A percentile compares a stretch with the other conserved stretches of the same genome.
Evolutionary conservation across 2,888 invertebrate species (phyloP).

Genomic region (Monochamus alternatus): DNA sequence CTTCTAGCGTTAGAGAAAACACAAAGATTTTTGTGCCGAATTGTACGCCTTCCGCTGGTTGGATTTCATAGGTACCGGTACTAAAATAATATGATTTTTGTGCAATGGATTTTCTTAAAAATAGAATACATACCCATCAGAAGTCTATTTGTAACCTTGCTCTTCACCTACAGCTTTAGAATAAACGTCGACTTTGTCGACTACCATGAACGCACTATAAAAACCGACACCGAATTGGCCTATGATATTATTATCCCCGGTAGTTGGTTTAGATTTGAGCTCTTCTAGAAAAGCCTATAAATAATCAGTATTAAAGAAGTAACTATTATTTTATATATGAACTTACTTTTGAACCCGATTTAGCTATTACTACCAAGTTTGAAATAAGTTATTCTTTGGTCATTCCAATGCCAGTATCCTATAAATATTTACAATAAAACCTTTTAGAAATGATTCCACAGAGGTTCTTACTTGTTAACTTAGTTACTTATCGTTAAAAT

Average conservation of each 20-base stretch:
- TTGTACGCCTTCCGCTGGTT: slow-evolving; percentile 87
- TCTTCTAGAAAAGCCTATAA: slow-evolving; percentile 87
- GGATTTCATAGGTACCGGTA: slow-evolving; percentile 90
- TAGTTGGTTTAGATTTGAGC: slow-evolving; percentile 78
- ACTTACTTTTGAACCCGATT: slow-evolving; percentile 91
- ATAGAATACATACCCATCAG: slow-evolving; percentile 83
- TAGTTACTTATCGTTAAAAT: slow-evolving; percentile 90
- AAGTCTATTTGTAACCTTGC: slow-evolving; percentile 88
- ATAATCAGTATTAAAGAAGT: slow-evolving; percentile 16
- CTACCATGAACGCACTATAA: slow-evolving; percentile 98
- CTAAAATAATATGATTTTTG: slow-evolving; percentile 68
- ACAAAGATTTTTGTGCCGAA: slow-evolving; percentile 91
- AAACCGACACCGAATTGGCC: slow-evolving; percentile 99
- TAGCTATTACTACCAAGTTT: slow-evolving; percentile 95
- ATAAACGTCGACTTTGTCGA: slow-evolving; percentile 93
- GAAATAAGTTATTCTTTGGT: slow-evolving; percentile 91
- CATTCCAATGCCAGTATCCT: slow-evolving; percentile 97
- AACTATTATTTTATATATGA: not conserved
- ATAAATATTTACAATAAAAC: slow-evolving; percentile 37
- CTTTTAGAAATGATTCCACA: not conserved
- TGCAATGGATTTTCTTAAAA: not conserved
- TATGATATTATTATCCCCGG: slow-evolving; percentile 84
- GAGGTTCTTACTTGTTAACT: slow-evolving; percentile 78
- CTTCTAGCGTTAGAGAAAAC: no score
- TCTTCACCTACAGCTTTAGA: slow-evolving; percentile 82